Conservation (phyloP, 2,113 vertebrate genomes). For the Phrynocephalus versicolor region DNA sequence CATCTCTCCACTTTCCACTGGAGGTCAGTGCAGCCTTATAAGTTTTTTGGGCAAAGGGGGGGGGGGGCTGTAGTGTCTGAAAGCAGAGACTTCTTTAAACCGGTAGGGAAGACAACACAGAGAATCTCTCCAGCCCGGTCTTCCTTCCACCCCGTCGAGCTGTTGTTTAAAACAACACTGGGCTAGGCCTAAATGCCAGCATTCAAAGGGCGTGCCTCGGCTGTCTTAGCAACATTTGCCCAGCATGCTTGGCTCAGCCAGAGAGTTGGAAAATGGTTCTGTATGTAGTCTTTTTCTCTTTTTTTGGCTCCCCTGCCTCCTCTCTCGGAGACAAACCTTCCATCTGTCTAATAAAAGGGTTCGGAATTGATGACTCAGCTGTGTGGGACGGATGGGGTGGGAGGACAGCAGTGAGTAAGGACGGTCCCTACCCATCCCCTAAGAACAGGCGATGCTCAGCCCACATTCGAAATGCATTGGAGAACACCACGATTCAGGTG, state of each 20-base stretch:
- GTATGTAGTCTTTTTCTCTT: not conserved
- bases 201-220: constrained; percentile 51
- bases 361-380: not conserved
- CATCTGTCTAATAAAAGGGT: not conserved
- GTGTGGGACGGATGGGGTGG: not conserved
- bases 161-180: constrained; percentile 60
- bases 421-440: not conserved
- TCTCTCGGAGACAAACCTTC: not conserved
- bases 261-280: no score
- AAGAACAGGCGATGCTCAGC: not conserved
- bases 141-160: constrained; percentile 26
- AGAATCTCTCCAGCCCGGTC: not conserved
- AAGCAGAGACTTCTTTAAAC: constrained; percentile 7
- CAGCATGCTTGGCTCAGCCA: rapidly evolving
- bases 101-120: not conserved
- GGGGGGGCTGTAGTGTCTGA: not conserved
- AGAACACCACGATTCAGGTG: not conserved
- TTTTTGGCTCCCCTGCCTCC: not conserved
- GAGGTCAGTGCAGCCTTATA: constrained; percentile 73
- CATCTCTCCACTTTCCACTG: constrained; percentile 66
- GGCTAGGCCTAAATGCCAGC: constrained; percentile 64
- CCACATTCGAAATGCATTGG: not conserved
- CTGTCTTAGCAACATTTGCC: constrained; percentile 63
- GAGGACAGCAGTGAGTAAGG: not conserved
- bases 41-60: no score